Base-by-base conservation (phyloP, 2,888 invertebrate species). In the Tipula vernalis region DNA sequence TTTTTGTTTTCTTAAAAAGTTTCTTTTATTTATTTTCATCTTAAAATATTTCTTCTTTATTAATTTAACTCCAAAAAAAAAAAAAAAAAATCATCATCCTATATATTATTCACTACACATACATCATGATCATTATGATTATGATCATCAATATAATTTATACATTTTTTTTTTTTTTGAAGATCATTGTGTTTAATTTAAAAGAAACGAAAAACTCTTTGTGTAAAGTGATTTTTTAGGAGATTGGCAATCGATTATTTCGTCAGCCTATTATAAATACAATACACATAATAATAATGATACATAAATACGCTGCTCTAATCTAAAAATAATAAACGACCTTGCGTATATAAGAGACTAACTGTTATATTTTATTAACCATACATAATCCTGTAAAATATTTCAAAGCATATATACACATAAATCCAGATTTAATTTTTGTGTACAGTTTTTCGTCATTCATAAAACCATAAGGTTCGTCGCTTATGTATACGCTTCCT, bases 1-100 rank as follows among this genome's bases (percentile, higher is more conserved):
- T 71, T 71, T 71, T 71, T 71, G 71, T 71, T 71, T 71, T 71
- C 71, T 71, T 71, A 71, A 71, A 71, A 71, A 71, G 71, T 71
- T 71, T 71, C 71, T 71, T 71, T 71, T 71, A 71, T 71, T 71
- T 71, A 71, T 71, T 71, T 71, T 71, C 71, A 71, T 71, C 71
- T 71, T 71, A 71, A 71, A 71, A 71, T 71, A 12, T 28, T 71
- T 71, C 71, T 71, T 71, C 71, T 71, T 71, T 71, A 10, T 18
- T 13, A 71, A 28, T 71, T 71, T 28, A 28, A 28, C 28, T 28
- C 71, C 51, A 18, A 5, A 28, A 71, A 71, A 39, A 39, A 39
- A 39, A 39, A 39, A 39, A 39, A 57, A 28, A 71, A 71, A 8
- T 71, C 28, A 71, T 71, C 71, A 71, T 71, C 18, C 28, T 28